Base-by-base conservation (phyloP, 1,140 invertebrate species). In the Saxidomus purpurata region DNA sequence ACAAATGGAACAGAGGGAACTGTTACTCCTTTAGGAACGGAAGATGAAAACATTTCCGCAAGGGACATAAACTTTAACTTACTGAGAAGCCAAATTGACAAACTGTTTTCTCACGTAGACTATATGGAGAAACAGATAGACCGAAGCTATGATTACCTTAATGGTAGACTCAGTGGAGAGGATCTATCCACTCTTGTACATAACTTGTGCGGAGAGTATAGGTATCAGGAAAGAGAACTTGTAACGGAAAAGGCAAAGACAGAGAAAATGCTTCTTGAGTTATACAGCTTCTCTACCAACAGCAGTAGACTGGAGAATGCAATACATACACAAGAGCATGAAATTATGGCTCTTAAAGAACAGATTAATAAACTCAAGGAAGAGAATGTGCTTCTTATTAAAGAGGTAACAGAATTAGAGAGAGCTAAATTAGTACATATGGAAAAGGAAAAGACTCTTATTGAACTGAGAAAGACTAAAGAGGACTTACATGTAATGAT, bases 181-280 rank as follows among this genome's bases (percentile, higher is more conserved):
- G 55, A 67, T 13, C 28, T 69, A n/a, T 43, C 40, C 13, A 13
- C 36, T 8, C 43, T 83, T 40, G 61, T 83, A 15, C 55, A 69
- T 47, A 61, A 83, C 28, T 25, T 83, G 28, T 67, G 40, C 40
- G 59, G 61, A 28, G 34, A 83, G 43, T 67, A 83, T 25, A 63
- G 61, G 28, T 69, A 83, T n/a, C 34, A 83, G 43, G 59, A 83
- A 36, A 83, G 36, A 69, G 81, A 83, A 47, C 22, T 83, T 15
- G 61, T 67, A 22, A 22, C 40, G 22, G 81, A 83, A 22, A 83
- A 36, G 36, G 49, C 19, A 28, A 83, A 83, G 59, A 83, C 31
- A n/a, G 81, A 83, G 47, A 83, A 83, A 63, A 83, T 83, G 81
- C 38, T 83, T 25, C 38, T 69, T 15, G 81, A 83, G 61, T 31